Conservation (phyloP, 2,797 vertebrate species). For the Picus viridis region DNA sequence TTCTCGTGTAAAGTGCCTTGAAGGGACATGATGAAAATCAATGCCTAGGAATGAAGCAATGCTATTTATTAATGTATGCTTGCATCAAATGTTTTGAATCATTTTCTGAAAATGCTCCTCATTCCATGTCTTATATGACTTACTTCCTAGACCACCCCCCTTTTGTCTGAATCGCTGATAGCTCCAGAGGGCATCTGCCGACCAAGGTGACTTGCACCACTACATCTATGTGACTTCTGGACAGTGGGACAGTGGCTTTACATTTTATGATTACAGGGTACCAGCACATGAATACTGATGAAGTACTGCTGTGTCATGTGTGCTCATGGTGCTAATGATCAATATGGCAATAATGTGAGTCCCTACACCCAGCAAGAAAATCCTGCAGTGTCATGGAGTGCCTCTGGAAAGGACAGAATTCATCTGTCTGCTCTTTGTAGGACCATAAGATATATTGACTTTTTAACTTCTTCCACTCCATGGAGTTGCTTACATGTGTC, state of each 20-base stretch:
- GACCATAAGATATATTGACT: constrained; percentile 12
- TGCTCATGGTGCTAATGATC: neutral
- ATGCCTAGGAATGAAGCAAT: neutral
- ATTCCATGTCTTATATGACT: neutral
- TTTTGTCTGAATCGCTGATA: neutral
- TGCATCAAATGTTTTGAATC: neutral
- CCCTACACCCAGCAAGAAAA: neutral
- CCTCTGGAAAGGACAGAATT: neutral
- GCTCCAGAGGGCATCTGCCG: neutral
- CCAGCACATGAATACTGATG: constrained; percentile 1
- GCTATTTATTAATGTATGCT: neutral
- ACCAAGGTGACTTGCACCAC: neutral
- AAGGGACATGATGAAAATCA: neutral
- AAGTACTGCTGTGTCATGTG: neutral
- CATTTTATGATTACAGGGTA: neutral
- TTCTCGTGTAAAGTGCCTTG: neutral
- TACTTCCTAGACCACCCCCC: neutral
- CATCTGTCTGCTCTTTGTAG: neutral
- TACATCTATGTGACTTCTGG: neutral
- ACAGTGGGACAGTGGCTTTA: neutral
- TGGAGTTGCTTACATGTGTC: too few relatives aligned
- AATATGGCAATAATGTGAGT: neutral
- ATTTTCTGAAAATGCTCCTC: neutral
- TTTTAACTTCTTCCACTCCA: constrained; percentile 15
- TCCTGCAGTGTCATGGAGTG: neutral